phyloP scores from a whole-genome alignment of 2,797 vertebrate genomes.

The Smutsia gigantea region DNA sequence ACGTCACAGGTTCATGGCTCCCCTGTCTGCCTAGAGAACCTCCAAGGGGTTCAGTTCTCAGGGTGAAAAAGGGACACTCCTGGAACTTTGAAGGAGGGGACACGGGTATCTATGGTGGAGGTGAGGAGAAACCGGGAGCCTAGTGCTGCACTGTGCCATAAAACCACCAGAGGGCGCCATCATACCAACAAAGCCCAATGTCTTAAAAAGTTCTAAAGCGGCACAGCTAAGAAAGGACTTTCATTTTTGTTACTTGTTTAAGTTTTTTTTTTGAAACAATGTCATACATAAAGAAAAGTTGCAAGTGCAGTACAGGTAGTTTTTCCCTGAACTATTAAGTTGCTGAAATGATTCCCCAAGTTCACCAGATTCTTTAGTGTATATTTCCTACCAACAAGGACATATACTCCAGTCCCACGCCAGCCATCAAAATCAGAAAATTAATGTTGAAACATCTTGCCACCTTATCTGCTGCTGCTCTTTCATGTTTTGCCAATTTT shows the following conservation, averaged over 20 bases:
- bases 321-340: background rate
- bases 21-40: background rate
- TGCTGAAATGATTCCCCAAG: background rate
- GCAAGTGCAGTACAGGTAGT: background rate
- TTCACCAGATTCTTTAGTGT: background rate
- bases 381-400: background rate
- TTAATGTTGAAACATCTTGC: background rate
- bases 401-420: background rate
- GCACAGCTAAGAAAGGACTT: background rate
- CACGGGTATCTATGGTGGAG: background rate
- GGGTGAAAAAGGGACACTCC: background rate
- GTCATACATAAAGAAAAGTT: background rate
- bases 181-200: conserved; percentile 55
- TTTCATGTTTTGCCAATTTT: background rate
- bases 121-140: background rate
- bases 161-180: conserved; percentile 69
- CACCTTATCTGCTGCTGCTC: background rate
- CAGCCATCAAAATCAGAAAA: background rate
- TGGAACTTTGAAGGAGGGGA: background rate
- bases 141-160: background rate
- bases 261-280: background rate
- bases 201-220: fast-evolving
- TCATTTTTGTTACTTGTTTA: background rate
- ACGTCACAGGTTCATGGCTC: fast-evolving
- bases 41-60: background rate